These are phyloP conservation scores for Hydrolagus affinis DNA, from an alignment of 2,113 vertebrate genomes.

Conservation along the genomic window DNA sequence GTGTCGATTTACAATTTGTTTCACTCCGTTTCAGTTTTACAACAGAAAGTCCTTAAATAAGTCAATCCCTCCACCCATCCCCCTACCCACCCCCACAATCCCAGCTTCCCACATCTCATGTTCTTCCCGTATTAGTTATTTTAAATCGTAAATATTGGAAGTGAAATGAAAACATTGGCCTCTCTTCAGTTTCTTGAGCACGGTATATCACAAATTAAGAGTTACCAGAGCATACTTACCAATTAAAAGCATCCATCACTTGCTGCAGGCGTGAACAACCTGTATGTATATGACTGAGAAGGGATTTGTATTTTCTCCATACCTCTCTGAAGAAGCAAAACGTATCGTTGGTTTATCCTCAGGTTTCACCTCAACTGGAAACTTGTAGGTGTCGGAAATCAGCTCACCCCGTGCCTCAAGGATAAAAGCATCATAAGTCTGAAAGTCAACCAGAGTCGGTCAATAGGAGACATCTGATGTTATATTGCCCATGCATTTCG, in stretches of 20 bases:
- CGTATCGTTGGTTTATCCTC: not conserved
- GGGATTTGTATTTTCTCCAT: not conserved
- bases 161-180: not conserved
- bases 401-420: not conserved
- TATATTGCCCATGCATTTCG: not conserved
- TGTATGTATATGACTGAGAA: not conserved
- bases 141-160: too few relatives aligned
- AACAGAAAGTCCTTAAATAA: too few relatives aligned
- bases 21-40: not conserved
- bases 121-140: too few relatives aligned
- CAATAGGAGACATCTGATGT: not conserved
- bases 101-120: too few relatives aligned
- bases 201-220: not conserved
- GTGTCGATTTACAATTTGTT: too few relatives aligned
- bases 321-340: not conserved
- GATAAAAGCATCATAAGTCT: constrained; percentile 16
- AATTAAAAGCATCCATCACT: not conserved
- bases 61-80: too few relatives aligned
- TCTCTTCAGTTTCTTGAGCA: not conserved
- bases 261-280: not conserved
- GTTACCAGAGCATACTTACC: too few relatives aligned
- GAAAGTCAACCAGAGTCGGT: not conserved
- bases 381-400: not conserved
- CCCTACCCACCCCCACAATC: too few relatives aligned
- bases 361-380: not conserved